Evolutionary conservation across 2,113 vertebrate species (phyloP).

Genomic region (Plestiodon gilberti): DNA sequence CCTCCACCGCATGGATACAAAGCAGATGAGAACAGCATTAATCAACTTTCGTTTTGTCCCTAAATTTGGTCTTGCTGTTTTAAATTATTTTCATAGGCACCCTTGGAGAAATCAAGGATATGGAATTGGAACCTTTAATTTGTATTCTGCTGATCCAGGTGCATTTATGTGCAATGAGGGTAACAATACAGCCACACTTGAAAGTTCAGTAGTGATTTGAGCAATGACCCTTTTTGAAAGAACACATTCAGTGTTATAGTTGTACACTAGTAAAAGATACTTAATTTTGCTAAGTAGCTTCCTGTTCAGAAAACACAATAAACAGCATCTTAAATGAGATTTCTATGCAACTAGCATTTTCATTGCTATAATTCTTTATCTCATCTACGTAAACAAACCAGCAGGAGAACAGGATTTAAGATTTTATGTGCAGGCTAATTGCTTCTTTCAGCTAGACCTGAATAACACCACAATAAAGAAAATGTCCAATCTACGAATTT

Average conservation of each 20-base stretch:
- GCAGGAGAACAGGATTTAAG: background rate
- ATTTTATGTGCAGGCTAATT: slow-evolving; percentile 6
- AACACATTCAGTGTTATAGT: background rate
- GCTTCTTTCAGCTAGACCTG: background rate
- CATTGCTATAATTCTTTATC: slow-evolving; percentile 1
- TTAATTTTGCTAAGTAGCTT: slow-evolving; percentile 1
- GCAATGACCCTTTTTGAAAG: background rate
- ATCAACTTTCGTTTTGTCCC: background rate
- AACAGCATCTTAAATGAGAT: background rate
- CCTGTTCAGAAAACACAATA: background rate
- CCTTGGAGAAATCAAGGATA: background rate
- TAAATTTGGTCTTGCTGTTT: background rate
- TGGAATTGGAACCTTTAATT: background rate
- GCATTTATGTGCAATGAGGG: background rate
- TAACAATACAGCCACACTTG: background rate
- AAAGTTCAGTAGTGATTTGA: background rate
- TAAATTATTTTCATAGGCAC: background rate
- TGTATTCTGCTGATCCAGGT: background rate
- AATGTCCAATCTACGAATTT: background rate
- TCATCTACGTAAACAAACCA: slow-evolving; percentile 5
- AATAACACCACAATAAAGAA: background rate
- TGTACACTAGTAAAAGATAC: background rate
- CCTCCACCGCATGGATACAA: background rate
- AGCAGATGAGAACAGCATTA: background rate
- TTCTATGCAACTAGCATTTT: background rate